Percentiles rank a stretch among this genome's conserved stretches.
phyloP scores from a whole-genome alignment of 2,797 vertebrate species.

The Cryptoblepharus egeriae region DNA sequence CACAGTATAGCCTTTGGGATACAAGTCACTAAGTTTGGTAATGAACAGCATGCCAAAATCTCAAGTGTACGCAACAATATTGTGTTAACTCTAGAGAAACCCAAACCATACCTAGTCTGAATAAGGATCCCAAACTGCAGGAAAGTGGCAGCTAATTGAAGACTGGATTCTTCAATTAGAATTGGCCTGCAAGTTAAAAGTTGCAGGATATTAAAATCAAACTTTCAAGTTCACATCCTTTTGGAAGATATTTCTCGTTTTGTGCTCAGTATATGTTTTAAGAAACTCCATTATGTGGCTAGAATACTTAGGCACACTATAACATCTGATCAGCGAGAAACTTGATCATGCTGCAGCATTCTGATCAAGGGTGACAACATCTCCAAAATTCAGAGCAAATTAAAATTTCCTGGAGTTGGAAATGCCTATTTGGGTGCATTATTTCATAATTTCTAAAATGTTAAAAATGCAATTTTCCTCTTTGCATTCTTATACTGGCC shows the following conservation, averaged over 20 bases:
- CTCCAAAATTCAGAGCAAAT: conserved; percentile 12
- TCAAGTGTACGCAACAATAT: not conserved
- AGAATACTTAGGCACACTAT: not conserved
- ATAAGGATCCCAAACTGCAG: not conserved
- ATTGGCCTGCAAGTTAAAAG: not conserved
- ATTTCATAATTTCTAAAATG: not conserved
- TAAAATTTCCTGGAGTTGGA: not conserved
- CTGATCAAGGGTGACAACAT: not conserved
- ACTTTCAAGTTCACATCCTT: not conserved
- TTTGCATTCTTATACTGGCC: conserved; percentile 5
- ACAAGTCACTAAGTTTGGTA: not conserved
- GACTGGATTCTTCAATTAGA: not conserved
- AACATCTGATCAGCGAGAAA: not conserved
- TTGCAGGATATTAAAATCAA: not conserved
- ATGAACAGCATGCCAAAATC: not conserved
- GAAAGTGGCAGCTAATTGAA: not conserved
- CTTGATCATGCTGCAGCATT: not conserved
- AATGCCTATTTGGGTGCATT: conserved; percentile 9
- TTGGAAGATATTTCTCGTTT: not conserved
- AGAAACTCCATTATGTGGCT: not conserved
- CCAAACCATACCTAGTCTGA: not conserved
- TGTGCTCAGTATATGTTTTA: not conserved
- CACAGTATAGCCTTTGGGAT: not conserved
- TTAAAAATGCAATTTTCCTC: conserved; percentile 13
- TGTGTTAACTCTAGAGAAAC: not conserved